Evolutionary conservation across 2,113 vertebrate species (phyloP).

Genomic region (Clarias gariepinus): DNA sequence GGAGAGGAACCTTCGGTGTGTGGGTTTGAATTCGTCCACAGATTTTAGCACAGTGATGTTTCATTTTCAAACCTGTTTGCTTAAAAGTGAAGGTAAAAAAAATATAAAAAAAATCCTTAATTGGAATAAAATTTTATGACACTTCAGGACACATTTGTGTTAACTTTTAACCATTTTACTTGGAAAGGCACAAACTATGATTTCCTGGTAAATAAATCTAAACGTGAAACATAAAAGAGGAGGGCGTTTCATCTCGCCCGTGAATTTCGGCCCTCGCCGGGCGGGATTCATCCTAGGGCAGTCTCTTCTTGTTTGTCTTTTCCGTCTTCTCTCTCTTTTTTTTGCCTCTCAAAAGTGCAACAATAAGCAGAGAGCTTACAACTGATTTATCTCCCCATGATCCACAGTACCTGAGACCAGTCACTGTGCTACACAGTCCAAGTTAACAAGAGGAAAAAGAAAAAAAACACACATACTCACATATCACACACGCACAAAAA

Average conservation of each 20-base stretch:
- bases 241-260: constrained; percentile 60
- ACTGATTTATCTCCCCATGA: constrained; percentile 69
- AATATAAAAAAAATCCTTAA: background rate
- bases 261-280: constrained; percentile 66
- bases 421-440: constrained; percentile 79
- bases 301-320: constrained; percentile 71
- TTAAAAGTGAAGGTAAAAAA: background rate
- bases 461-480: background rate
- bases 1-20: background rate
- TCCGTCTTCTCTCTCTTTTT: constrained; percentile 42
- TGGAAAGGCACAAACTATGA: constrained; percentile 85
- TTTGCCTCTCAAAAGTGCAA: constrained; percentile 75
- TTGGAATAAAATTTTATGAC: background rate
- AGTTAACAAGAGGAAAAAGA: constrained; percentile 64
- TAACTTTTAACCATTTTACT: constrained; percentile 81
- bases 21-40: background rate
- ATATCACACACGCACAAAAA: constrained; percentile 11
- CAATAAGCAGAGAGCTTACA: constrained; percentile 73
- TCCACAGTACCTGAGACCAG: constrained; percentile 81
- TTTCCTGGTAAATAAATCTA: constrained; percentile 81
- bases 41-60: no score
- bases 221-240: constrained; percentile 75
- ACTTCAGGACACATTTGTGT: constrained; percentile 61
- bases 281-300: constrained; percentile 70
- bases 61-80: background rate